Conservation (phyloP, 1,140 invertebrate genomes). For the Hesperophylax magnus region DNA sequence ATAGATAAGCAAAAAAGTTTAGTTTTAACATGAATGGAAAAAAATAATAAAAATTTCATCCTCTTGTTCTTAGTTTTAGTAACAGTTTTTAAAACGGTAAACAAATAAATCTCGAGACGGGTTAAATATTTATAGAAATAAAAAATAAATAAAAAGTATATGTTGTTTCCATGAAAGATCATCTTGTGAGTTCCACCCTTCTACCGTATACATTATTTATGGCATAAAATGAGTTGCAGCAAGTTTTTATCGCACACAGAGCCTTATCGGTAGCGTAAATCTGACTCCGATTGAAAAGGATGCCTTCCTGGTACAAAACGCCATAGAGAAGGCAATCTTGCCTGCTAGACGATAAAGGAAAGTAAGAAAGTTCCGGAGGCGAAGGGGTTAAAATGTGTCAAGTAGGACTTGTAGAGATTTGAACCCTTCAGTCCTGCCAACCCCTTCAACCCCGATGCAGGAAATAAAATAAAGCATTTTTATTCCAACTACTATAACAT, state of each 20-base stretch:
- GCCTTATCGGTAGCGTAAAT: conserved; percentile 52
- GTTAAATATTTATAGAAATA: background rate
- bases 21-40: too few species aligned
- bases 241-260: conserved; percentile 47
- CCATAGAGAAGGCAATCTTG: conserved; percentile 39
- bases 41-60: background rate
- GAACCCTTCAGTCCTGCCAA: conserved; percentile 23
- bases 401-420: conserved; percentile 46
- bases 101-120: background rate
- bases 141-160: background rate
- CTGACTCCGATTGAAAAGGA: conserved; percentile 53
- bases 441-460: background rate
- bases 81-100: too few species aligned
- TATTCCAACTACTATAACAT: background rate
- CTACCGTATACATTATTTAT: conserved; percentile 51
- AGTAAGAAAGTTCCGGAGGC: conserved; percentile 53
- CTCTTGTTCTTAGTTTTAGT: too few species aligned
- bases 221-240: conserved; percentile 56
- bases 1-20: too few species aligned
- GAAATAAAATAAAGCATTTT: conserved; percentile 10
- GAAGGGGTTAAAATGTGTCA: conserved; percentile 54
- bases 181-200: conserved; percentile 6
- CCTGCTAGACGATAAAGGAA: conserved; percentile 43
- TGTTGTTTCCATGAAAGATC: conserved; percentile 10
- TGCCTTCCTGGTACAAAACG: conserved; percentile 41